A percentile compares a stretch with the other conserved stretches of the same genome.
Evolutionary conservation across 2,113 vertebrate species (phyloP).

Genomic region (Phalacrocorax pelagicus): DNA sequence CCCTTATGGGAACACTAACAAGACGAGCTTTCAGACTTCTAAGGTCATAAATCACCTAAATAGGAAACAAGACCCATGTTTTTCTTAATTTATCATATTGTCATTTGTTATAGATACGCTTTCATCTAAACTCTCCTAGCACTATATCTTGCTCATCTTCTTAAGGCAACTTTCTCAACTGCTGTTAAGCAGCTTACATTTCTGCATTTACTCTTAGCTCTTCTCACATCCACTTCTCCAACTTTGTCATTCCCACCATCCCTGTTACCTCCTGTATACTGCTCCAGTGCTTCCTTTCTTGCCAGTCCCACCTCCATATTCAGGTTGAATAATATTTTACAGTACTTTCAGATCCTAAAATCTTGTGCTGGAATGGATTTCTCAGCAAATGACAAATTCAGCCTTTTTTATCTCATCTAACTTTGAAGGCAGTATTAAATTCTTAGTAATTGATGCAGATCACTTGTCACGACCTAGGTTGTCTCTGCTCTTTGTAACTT

Average conservation of each 20-base stretch:
- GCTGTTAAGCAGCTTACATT: background rate
- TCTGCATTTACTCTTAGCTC: background rate
- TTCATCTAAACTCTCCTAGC: background rate
- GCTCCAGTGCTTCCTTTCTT: background rate
- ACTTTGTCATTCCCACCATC: background rate
- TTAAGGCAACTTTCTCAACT: background rate
- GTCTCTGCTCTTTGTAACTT: background rate
- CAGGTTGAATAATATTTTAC: background rate
- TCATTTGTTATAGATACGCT: conserved; percentile 13
- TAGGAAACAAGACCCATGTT: background rate
- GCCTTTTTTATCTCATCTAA: background rate
- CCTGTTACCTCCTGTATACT: background rate
- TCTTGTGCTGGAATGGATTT: background rate
- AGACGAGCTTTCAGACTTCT: background rate
- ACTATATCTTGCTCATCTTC: conserved; percentile 1
- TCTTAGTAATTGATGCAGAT: background rate
- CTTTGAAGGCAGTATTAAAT: background rate
- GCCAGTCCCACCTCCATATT: background rate
- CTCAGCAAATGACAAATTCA: background rate
- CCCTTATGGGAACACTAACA: background rate
- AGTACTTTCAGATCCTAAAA: background rate
- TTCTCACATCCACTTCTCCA: background rate
- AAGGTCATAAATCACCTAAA: conserved; percentile 43
- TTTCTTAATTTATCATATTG: conserved; percentile 40
- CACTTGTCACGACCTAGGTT: background rate